Conservation (phyloP, 2,113 vertebrate genomes). For the Gobius niger region DNA sequence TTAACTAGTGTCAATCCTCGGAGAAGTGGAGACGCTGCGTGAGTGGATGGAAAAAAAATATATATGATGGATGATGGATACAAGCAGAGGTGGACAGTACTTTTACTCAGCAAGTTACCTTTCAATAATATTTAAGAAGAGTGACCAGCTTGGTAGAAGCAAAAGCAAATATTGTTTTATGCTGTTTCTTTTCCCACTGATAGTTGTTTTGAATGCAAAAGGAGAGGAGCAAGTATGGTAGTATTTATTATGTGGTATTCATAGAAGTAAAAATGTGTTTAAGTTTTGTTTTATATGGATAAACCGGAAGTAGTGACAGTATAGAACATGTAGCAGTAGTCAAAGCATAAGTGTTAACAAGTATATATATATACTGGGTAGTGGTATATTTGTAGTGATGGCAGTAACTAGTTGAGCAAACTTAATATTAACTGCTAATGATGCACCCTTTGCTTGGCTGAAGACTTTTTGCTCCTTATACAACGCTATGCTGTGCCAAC, state of each 20-base stretch:
- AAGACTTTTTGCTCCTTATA: neutral
- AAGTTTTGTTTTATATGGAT: no score
- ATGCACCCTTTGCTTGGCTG: neutral
- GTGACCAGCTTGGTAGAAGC: neutral
- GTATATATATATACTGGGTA: no score
- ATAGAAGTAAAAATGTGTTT: no score
- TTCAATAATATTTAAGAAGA: neutral
- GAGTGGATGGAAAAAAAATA: conserved; percentile 1
- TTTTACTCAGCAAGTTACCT: neutral
- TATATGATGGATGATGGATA: neutral
- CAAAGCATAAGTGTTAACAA: no score
- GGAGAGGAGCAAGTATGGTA: no score
- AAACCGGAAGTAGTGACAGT: no score
- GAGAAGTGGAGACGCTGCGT: neutral
- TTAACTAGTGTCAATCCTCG: conserved; percentile 7
- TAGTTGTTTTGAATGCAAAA: neutral
- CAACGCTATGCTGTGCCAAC: conserved; percentile 30
- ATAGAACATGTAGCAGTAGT: no score
- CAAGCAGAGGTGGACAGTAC: neutral
- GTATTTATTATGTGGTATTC: no score
- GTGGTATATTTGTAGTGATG: no score
- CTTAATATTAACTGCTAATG: neutral
- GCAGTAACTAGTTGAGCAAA: no score
- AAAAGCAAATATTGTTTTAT: neutral
- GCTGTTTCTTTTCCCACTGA: neutral